Conservation (phyloP, 2,888 invertebrate genomes). For the Drosophila subquinaria region DNA sequence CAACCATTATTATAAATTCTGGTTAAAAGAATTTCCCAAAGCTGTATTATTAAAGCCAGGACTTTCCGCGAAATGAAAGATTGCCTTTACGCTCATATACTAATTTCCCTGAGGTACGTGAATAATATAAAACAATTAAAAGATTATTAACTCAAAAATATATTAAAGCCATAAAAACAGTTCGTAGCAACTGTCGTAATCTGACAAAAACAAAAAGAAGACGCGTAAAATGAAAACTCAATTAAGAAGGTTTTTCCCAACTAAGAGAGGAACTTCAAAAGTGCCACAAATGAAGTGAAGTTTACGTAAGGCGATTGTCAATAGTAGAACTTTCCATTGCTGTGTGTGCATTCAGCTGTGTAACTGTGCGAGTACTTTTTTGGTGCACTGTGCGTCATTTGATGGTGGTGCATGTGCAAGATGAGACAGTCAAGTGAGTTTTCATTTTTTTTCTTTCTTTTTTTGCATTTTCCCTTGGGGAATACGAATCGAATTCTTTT, state of each 20-base stretch:
- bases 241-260: constrained; percentile 2
- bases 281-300: constrained; percentile 29
- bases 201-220: background rate
- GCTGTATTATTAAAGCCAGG: background rate
- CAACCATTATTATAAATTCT: background rate
- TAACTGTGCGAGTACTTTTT: constrained; percentile 40
- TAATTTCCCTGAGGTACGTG: background rate
- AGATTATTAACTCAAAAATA: background rate
- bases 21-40: background rate
- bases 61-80: background rate
- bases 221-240: background rate
- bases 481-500: constrained; percentile 28
- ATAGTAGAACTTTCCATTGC: constrained; percentile 14
- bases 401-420: constrained; percentile 41
- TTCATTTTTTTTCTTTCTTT: constrained; percentile 20
- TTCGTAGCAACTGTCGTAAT: background rate
- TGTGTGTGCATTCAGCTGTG: constrained; percentile 30
- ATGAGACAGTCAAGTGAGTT: constrained; percentile 35
- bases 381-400: constrained; percentile 36
- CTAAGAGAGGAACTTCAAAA: background rate
- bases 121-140: background rate
- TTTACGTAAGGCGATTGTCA: constrained; percentile 11
- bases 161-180: background rate
- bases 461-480: constrained; percentile 13
- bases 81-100: background rate